These are phyloP conservation scores for Picathartes gymnocephalus DNA, from an alignment of 2,113 vertebrate genomes.

Conservation along the genomic window DNA sequence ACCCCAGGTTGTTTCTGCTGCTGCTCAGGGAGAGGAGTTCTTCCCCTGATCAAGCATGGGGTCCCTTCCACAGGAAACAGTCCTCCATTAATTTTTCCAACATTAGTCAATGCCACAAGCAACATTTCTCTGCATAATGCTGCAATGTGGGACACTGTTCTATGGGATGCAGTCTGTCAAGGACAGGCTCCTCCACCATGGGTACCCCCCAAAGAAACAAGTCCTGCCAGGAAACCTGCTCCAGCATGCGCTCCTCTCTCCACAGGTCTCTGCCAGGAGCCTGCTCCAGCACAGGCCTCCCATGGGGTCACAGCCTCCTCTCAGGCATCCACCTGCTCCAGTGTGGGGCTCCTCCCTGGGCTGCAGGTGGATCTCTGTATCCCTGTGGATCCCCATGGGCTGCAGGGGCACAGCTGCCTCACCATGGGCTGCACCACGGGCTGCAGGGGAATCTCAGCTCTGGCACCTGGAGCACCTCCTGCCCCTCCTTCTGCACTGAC, in stretches of 20 bases:
- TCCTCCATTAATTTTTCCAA: neutral
- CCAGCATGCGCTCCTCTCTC: neutral
- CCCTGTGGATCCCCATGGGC: rapidly evolving
- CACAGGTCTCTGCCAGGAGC: neutral
- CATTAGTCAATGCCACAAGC: neutral
- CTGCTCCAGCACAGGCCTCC: neutral
- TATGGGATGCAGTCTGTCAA: neutral
- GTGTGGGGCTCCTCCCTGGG: rapidly evolving
- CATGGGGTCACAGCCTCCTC: rapidly evolving
- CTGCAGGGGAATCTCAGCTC: neutral
- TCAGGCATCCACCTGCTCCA: neutral
- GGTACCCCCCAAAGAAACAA: neutral
- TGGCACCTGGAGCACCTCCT: neutral
- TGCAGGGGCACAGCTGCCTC: neutral
- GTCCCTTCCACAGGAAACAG: neutral
- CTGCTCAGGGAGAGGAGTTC: neutral
- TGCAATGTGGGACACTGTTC: neutral
- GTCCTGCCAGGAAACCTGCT: neutral
- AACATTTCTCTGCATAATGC: neutral
- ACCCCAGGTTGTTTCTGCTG: neutral
- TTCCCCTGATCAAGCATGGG: neutral
- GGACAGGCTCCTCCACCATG: neutral
- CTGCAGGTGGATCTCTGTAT: neutral
- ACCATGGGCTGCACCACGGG: neutral
- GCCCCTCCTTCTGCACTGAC: neutral